These are phyloP conservation scores for Aldabrachelys gigantea DNA, from an alignment of 2,113 vertebrate species.

Conservation along the genomic window DNA sequence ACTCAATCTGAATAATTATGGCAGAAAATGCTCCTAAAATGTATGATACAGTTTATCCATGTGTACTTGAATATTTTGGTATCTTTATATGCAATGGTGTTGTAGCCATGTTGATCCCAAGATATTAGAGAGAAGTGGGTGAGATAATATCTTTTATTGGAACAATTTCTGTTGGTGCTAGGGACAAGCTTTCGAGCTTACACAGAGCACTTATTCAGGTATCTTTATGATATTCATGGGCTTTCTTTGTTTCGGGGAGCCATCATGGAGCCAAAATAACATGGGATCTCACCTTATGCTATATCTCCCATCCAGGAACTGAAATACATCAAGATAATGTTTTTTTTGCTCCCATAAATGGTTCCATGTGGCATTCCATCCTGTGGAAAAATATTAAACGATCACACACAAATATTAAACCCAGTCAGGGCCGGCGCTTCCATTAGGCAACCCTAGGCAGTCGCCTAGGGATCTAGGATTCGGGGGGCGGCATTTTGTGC, in stretches of 20 bases:
- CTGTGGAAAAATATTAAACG: background rate
- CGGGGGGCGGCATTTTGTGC: no score
- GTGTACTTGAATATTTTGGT: background rate
- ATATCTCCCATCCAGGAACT: no score
- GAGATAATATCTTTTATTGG: background rate
- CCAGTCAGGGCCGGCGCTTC: background rate
- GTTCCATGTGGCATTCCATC: background rate
- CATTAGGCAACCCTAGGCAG: no score
- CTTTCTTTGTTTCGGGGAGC: background rate
- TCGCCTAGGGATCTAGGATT: no score
- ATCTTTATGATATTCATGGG: background rate
- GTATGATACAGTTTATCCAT: background rate
- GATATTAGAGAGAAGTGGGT: background rate
- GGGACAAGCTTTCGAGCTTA: background rate
- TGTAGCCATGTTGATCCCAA: background rate
- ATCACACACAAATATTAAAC: background rate
- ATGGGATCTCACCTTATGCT: background rate
- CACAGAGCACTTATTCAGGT: background rate
- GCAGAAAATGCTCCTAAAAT: background rate
- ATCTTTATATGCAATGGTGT: background rate
- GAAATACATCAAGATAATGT: background rate
- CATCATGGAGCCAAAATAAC: background rate
- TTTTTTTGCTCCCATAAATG: background rate
- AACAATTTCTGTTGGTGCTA: background rate
- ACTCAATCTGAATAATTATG: background rate